These are phyloP conservation scores for Anser brachyrhynchus DNA, from an alignment of 2,113 vertebrate genomes.

Conservation along the genomic window DNA sequence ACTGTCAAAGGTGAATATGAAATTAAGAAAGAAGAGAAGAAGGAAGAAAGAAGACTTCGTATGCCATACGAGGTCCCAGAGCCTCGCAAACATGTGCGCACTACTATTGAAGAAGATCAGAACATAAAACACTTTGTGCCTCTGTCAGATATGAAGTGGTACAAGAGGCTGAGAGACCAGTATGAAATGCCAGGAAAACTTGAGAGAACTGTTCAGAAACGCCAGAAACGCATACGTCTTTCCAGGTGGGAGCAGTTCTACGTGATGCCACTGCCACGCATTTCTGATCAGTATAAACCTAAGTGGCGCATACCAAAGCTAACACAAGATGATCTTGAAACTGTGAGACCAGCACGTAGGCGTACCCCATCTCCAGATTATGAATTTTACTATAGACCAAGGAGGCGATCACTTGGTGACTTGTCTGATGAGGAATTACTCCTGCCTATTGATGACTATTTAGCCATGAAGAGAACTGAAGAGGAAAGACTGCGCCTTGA, in stretches of 20 bases:
- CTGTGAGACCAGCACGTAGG: slow-evolving; percentile 91
- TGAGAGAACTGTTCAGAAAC: slow-evolving; percentile 89
- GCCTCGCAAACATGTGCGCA: slow-evolving; percentile 80
- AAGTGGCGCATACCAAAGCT: slow-evolving; percentile 90
- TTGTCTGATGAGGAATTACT: slow-evolving; percentile 94
- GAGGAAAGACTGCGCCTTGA: slow-evolving; percentile 93
- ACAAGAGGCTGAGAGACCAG: slow-evolving; percentile 94
- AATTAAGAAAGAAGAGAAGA: slow-evolving; percentile 86
- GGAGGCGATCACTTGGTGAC: slow-evolving; percentile 91
- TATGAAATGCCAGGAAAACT: slow-evolving; percentile 97
- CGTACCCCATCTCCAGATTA: slow-evolving; percentile 88
- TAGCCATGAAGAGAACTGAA: slow-evolving; percentile 94
- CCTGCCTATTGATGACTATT: slow-evolving; percentile 92
- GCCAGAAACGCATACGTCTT: slow-evolving; percentile 94
- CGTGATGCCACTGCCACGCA: slow-evolving; percentile 92
- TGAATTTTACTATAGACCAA: slow-evolving; percentile 86
- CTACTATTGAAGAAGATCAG: slow-evolving; percentile 87
- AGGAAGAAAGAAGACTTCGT: slow-evolving; percentile 89
- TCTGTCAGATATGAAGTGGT: slow-evolving; percentile 99
- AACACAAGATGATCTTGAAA: slow-evolving; percentile 95
- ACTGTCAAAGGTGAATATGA: slow-evolving; percentile 90
- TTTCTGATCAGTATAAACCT: slow-evolving; percentile 94
- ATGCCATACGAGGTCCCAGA: slow-evolving; percentile 94
- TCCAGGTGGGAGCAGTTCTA: slow-evolving; percentile 99
- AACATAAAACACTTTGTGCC: slow-evolving; percentile 93